phyloP scores from a whole-genome alignment of 2,797 vertebrate species.

The Gymnothorax reevesii region DNA sequence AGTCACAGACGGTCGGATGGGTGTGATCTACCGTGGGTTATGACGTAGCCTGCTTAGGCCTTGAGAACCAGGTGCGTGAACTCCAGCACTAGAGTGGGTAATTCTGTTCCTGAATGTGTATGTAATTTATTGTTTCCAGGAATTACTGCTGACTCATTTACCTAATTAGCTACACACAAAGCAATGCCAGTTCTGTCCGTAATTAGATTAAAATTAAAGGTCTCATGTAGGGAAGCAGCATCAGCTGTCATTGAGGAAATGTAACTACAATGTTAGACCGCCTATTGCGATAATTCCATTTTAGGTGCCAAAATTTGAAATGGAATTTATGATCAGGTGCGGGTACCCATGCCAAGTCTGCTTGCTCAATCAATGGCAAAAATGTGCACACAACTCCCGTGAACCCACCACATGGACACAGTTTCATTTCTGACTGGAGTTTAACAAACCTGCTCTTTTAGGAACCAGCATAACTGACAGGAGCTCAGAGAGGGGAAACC shows the following conservation, averaged over 20 bases:
- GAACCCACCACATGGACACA: not conserved
- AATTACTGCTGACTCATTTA: slow-evolving; percentile 4
- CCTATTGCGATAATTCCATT: not conserved
- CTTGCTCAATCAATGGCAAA: not conserved
- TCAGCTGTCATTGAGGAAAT: not conserved
- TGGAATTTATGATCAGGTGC: not conserved
- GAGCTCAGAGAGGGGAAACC: not conserved
- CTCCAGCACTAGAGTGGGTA: not conserved
- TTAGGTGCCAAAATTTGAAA: not conserved
- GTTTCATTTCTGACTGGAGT: not conserved
- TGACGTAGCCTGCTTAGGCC: not conserved
- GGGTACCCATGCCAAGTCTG: not conserved
- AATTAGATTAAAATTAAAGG: not conserved
- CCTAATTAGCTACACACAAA: not conserved
- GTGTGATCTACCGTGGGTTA: not conserved
- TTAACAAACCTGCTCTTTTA: not conserved
- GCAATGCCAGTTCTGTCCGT: not conserved
- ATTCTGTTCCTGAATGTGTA: not conserved
- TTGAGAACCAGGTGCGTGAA: not conserved
- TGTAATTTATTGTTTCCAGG: not conserved
- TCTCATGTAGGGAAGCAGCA: not conserved
- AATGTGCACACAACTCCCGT: not conserved
- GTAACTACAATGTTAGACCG: not conserved
- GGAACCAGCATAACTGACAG: not conserved
- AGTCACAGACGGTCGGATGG: not conserved